Conservation (phyloP, 2,888 invertebrate species). For the Heliconius charithonia region DNA sequence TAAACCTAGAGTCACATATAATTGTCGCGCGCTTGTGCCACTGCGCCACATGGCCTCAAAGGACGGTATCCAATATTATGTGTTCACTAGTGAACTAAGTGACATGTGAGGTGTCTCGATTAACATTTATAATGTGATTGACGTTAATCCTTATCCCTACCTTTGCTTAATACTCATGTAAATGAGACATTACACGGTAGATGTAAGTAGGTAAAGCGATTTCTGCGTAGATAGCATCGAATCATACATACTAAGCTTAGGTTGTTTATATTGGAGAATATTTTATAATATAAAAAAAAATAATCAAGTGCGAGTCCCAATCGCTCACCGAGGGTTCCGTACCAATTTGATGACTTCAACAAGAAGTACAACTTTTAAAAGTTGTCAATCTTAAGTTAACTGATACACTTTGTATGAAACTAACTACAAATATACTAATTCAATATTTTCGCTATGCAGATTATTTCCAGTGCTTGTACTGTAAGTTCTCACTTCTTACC, state of each 20-base stretch:
- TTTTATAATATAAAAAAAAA: neutral
- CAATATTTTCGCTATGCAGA: too few relatives aligned
- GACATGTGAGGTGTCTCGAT: constrained; percentile 19
- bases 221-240: neutral
- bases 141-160: constrained; percentile 15
- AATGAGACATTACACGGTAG: neutral
- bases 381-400: too few relatives aligned
- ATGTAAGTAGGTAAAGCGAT: neutral
- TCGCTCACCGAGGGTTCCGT: too few relatives aligned
- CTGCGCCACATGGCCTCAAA: neutral
- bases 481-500: too few relatives aligned
- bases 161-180: constrained; percentile 1
- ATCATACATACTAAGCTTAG: neutral
- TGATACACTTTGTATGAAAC: too few relatives aligned
- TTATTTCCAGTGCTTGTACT: too few relatives aligned
- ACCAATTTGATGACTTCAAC: too few relatives aligned
- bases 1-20: too few relatives aligned
- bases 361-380: too few relatives aligned
- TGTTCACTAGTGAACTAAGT: neutral
- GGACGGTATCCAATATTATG: neutral
- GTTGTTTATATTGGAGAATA: neutral
- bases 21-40: neutral
- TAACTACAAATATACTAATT: too few relatives aligned
- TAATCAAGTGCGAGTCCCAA: too few relatives aligned
- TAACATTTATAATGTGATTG: constrained; percentile 16